Evolutionary conservation across 2,888 invertebrate genomes (phyloP).

Genomic region (Venusia cambrica): DNA sequence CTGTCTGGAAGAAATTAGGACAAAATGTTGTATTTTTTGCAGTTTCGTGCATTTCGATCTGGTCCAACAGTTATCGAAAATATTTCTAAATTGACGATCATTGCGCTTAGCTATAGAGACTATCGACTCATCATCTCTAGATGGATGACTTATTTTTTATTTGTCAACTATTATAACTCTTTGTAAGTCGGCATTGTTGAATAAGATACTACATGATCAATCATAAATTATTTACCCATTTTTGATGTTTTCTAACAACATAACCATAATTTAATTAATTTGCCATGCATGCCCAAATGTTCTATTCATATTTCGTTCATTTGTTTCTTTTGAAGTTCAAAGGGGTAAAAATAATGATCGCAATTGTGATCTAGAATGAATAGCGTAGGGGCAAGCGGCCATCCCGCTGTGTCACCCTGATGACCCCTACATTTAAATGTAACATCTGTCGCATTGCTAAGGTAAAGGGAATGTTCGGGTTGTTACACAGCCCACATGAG

Average conservation of each 20-base stretch:
- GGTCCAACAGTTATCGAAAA: too few species aligned
- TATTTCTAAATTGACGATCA: too few species aligned
- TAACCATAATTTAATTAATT: neutral
- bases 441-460: constrained; percentile 33
- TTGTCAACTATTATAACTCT: too few species aligned
- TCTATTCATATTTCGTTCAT: constrained; percentile 22
- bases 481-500: constrained; percentile 2
- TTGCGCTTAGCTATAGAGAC: too few species aligned
- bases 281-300: neutral
- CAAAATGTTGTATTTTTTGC: too few species aligned
- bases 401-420: constrained; percentile 38
- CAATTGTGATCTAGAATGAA: constrained; percentile 27
- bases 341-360: constrained; percentile 31
- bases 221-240: too few species aligned
- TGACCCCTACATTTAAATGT: constrained; percentile 35
- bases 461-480: constrained; percentile 10
- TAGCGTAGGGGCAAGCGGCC: constrained; percentile 29
- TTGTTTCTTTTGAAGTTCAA: constrained; percentile 25
- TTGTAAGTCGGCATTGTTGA: too few species aligned
- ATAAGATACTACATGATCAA: too few species aligned
- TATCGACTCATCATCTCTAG: too few species aligned
- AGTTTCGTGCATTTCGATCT: too few species aligned
- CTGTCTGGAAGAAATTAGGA: constrained; percentile 6
- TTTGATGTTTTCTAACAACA: neutral
- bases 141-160: too few species aligned